A percentile compares a stretch with the other conserved stretches of the same genome.
Evolutionary conservation across 2,797 vertebrate genomes (phyloP).

Genomic region (Sciurus vulgaris): DNA sequence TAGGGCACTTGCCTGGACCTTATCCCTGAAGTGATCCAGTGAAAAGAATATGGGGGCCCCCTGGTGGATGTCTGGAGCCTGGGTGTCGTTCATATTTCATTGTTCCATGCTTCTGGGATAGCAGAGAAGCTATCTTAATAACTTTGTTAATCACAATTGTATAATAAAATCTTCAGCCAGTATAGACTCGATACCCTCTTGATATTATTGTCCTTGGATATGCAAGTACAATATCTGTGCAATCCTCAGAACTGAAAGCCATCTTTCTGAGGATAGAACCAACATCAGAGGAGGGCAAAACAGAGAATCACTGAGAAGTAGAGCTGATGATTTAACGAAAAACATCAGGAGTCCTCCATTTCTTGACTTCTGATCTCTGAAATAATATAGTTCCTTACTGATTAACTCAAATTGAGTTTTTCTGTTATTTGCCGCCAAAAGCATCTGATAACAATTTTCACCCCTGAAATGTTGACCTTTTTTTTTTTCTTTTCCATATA

Average conservation of each 20-base stretch:
- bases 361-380: neutral
- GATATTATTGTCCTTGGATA: neutral
- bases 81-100: too few species aligned
- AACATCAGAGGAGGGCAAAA: neutral
- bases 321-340: neutral
- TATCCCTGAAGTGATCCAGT: too few species aligned
- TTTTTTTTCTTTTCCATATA: neutral
- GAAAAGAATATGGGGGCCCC: too few species aligned
- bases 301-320: neutral
- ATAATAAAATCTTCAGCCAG: too few species aligned
- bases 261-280: neutral
- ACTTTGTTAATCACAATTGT: too few species aligned
- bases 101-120: too few species aligned
- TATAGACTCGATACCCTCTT: neutral
- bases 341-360: neutral
- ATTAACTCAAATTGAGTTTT: constrained; percentile 2
- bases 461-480: neutral
- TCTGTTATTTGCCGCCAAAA: constrained; percentile 10
- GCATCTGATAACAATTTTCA: neutral
- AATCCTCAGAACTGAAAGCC: neutral
- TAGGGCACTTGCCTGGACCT: too few species aligned
- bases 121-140: too few species aligned
- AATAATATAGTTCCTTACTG: neutral
- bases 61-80: too few species aligned
- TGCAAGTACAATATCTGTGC: neutral